phyloP scores from a whole-genome alignment of 2,113 vertebrate species.

The Pterocles orientalis region DNA sequence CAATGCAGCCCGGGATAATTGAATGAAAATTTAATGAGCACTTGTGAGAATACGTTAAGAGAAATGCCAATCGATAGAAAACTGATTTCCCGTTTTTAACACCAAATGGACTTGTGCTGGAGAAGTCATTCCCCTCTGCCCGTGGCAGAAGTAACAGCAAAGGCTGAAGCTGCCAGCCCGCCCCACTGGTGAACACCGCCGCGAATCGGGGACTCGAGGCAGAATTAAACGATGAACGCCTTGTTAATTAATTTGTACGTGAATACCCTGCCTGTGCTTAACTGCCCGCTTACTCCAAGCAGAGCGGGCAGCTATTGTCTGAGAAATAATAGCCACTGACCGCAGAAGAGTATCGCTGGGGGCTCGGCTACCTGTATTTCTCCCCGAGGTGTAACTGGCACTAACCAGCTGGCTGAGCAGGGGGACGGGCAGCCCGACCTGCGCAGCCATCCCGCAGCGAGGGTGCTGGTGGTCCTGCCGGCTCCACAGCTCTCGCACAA shows the following conservation, averaged over 20 bases:
- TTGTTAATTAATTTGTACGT: background rate
- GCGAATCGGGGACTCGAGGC: rapidly evolving
- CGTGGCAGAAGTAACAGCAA: background rate
- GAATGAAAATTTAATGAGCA: slow-evolving; percentile 71
- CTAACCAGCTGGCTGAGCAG: background rate
- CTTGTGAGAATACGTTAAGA: slow-evolving; percentile 56
- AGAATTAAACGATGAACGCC: background rate
- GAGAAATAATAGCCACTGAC: background rate
- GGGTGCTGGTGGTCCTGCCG: background rate
- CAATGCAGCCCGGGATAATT: background rate
- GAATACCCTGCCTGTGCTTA: background rate
- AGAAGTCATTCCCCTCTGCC: background rate
- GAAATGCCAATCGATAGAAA: slow-evolving; percentile 50
- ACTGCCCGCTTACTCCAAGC: background rate
- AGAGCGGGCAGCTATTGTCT: rapidly evolving
- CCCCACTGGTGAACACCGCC: rapidly evolving
- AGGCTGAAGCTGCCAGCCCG: background rate
- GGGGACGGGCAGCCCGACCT: background rate
- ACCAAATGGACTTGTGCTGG: background rate
- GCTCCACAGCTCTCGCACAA: background rate
- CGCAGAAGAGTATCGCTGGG: background rate
- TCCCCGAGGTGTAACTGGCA: background rate
- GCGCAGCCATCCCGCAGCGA: rapidly evolving
- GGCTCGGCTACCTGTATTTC: background rate
- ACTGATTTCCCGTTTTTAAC: slow-evolving; percentile 59